Conservation (phyloP, 2,113 vertebrate species). For the Archilochus colubris region DNA sequence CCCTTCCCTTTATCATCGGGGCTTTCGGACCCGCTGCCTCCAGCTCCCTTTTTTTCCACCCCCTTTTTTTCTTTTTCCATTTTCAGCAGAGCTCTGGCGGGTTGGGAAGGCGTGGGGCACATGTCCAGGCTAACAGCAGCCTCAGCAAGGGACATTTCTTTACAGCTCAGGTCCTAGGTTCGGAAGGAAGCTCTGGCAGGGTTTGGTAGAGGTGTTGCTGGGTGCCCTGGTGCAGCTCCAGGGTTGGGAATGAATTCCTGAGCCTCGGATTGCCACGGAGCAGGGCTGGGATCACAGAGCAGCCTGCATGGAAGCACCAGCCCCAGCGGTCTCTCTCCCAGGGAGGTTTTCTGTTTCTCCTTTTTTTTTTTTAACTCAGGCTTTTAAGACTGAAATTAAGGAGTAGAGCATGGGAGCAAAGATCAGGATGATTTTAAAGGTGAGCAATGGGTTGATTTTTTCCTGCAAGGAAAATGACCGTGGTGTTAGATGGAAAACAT, state of each 20-base stretch:
- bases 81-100: background rate
- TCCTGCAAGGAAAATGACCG: background rate
- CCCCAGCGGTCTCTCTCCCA: background rate
- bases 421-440: background rate
- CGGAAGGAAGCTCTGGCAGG: background rate
- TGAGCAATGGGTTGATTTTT: background rate
- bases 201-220: fast-evolving
- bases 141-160: too few species aligned
- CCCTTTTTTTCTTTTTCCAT: too few species aligned
- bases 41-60: background rate
- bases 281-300: fast-evolving
- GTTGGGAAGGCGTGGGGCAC: background rate
- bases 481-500: background rate
- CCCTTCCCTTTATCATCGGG: background rate
- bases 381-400: background rate
- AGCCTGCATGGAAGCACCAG: background rate
- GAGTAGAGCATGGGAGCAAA: background rate
- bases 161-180: background rate
- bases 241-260: fast-evolving
- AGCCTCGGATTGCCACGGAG: fast-evolving
- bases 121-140: background rate
- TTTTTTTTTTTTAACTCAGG: background rate
- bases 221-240: background rate
- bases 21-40: background rate
- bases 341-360: fast-evolving